phyloP scores from a whole-genome alignment of 2,797 vertebrate genomes.

The Lagorchestes hirsutus region DNA sequence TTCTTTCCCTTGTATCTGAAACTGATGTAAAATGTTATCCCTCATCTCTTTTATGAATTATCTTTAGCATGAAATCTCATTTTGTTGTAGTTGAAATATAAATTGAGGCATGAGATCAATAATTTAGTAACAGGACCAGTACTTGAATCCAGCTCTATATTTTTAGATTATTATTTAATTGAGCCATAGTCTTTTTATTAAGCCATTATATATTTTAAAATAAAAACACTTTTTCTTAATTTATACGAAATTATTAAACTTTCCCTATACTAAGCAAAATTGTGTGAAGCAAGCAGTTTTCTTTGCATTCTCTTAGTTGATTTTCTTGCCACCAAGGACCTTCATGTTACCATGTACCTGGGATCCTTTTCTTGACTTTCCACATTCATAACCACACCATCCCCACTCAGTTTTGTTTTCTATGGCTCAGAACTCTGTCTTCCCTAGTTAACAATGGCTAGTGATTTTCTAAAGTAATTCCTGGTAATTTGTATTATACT shows the following conservation, averaged over 20 bases:
- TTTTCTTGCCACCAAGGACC: background rate
- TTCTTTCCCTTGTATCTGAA: background rate
- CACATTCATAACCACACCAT: background rate
- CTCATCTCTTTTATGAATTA: background rate
- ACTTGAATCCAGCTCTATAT: background rate
- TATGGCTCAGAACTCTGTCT: background rate
- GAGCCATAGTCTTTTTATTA: slow-evolving; percentile 15
- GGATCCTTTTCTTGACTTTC: background rate
- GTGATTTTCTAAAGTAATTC: background rate
- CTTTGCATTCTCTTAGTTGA: background rate
- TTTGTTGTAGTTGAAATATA: background rate
- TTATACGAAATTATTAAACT: slow-evolving; percentile 27
- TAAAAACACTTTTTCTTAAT: slow-evolving; percentile 4
- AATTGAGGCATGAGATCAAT: slow-evolving; percentile 3
- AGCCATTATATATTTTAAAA: background rate
- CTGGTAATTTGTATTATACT: background rate
- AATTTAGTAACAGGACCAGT: background rate
- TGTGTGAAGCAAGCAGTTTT: background rate
- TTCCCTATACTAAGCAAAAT: background rate
- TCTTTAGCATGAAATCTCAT: slow-evolving; percentile 30
- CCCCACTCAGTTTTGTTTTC: background rate
- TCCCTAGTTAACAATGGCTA: background rate
- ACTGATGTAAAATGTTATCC: background rate
- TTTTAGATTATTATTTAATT: background rate
- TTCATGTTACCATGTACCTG: background rate